Conservation (phyloP, 1,140 invertebrate genomes). For the Drosophila asahinai region DNA sequence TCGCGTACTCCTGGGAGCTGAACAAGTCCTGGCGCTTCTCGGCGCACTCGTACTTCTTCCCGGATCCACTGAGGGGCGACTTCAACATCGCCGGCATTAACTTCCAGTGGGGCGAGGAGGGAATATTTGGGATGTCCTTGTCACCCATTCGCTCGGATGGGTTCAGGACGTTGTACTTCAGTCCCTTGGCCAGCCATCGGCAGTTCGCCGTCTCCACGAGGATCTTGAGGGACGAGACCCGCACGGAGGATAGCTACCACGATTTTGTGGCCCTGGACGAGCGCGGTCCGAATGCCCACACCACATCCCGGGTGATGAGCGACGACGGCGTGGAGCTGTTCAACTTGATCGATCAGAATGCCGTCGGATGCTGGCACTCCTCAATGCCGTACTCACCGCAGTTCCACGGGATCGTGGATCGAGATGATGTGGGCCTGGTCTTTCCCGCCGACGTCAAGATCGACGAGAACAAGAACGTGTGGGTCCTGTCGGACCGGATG, state of each 20-base stretch:
- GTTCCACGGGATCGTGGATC: slow-evolving; percentile 90
- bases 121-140: slow-evolving; percentile 92
- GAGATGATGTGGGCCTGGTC: slow-evolving; percentile 90
- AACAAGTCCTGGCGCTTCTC: slow-evolving; percentile 91
- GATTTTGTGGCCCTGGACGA: slow-evolving; percentile 90
- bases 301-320: slow-evolving; percentile 90
- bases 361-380: slow-evolving; percentile 92
- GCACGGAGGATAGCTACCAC: slow-evolving; percentile 89
- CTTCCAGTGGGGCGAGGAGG: slow-evolving; percentile 93
- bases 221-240: slow-evolving; percentile 89
- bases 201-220: slow-evolving; percentile 92
- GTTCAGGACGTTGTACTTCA: slow-evolving; percentile 90
- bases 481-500: slow-evolving; percentile 93
- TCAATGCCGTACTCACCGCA: slow-evolving; percentile 88
- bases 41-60: slow-evolving; percentile 91
- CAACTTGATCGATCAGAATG: slow-evolving; percentile 92
- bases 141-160: slow-evolving; percentile 88
- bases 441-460: slow-evolving; percentile 93
- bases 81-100: slow-evolving; percentile 92
- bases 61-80: slow-evolving; percentile 91
- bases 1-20: slow-evolving; percentile 90
- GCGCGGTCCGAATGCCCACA: slow-evolving; percentile 89
- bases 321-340: slow-evolving; percentile 90
- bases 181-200: slow-evolving; percentile 90
- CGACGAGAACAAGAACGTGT: slow-evolving; percentile 88